A percentile compares a stretch with the other conserved stretches of the same genome.
Evolutionary conservation across 2,888 invertebrate species (phyloP).

Genomic region (Leptarthrus brevirostris): DNA sequence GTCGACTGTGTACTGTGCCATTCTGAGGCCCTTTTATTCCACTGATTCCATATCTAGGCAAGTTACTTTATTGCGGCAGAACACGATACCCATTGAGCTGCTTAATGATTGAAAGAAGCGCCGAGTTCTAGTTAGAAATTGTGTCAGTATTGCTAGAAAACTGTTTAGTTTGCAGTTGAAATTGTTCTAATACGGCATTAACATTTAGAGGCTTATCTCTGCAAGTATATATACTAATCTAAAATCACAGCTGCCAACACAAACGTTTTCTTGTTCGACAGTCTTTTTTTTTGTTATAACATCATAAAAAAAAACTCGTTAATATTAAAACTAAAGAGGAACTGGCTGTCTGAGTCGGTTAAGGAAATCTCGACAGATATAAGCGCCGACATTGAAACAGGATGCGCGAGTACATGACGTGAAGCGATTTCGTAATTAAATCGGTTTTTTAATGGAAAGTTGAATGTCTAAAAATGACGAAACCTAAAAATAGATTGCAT

Average conservation of each 20-base stretch:
- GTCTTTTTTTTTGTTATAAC: not conserved
- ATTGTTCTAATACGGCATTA: not conserved
- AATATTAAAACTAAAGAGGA: constrained; percentile 20
- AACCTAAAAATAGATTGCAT: constrained; percentile 13
- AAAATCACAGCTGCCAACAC: no score
- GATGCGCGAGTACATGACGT: constrained; percentile 23
- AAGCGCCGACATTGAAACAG: constrained; percentile 18
- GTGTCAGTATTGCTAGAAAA: not conserved
- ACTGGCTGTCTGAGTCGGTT: constrained; percentile 16
- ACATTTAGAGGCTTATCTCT: no score
- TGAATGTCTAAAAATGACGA: constrained; percentile 20
- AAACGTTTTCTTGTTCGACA: no score
- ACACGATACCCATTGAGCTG: constrained; percentile 7
- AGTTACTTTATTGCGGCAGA: not conserved
- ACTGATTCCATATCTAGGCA: not conserved
- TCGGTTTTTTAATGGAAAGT: constrained; percentile 10
- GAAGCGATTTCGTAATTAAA: constrained; percentile 37
- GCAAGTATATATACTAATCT: no score
- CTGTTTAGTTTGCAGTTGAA: not conserved
- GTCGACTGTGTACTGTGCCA: not conserved
- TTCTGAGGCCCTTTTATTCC: not conserved
- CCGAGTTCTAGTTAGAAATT: constrained; percentile 1
- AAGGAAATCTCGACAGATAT: not conserved
- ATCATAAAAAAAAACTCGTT: not conserved
- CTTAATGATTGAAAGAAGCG: constrained; percentile 26